phyloP scores from a whole-genome alignment of 2,113 vertebrate genomes.

The Agelaius phoeniceus region DNA sequence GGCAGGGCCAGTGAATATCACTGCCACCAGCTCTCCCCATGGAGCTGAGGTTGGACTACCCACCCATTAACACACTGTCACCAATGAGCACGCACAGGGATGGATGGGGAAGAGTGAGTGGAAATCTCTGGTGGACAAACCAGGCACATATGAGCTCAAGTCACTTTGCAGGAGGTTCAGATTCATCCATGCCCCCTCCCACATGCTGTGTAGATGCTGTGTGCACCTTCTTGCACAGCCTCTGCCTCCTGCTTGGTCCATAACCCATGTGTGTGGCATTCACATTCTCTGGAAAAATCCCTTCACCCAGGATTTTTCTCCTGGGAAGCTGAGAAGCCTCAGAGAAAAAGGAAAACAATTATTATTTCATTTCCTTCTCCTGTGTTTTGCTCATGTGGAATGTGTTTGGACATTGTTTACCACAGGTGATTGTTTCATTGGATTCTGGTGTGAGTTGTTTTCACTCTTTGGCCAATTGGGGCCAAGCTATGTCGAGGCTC shows the following conservation, averaged over 20 bases:
- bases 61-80: fast-evolving
- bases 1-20: background rate
- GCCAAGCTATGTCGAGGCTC: too few relatives aligned
- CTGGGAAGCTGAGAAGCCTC: too few relatives aligned
- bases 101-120: background rate
- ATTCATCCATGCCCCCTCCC: fast-evolving
- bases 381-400: too few relatives aligned
- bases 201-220: fast-evolving
- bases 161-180: background rate
- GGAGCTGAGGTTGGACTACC: background rate
- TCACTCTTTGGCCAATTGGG: too few relatives aligned
- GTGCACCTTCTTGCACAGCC: background rate
- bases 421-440: too few relatives aligned
- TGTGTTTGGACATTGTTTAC: too few relatives aligned
- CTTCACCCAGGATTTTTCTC: too few relatives aligned
- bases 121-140: background rate
- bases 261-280: background rate
- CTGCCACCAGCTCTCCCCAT: background rate
- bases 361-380: too few relatives aligned
- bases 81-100: background rate
- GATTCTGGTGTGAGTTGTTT: too few relatives aligned
- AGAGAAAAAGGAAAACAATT: too few relatives aligned
- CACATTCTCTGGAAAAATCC: too few relatives aligned
- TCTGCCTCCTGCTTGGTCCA: background rate
- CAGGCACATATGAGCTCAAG: background rate